Evolutionary conservation across 1,140 invertebrate genomes (phyloP).

Genomic region (Cotesia chilonis): DNA sequence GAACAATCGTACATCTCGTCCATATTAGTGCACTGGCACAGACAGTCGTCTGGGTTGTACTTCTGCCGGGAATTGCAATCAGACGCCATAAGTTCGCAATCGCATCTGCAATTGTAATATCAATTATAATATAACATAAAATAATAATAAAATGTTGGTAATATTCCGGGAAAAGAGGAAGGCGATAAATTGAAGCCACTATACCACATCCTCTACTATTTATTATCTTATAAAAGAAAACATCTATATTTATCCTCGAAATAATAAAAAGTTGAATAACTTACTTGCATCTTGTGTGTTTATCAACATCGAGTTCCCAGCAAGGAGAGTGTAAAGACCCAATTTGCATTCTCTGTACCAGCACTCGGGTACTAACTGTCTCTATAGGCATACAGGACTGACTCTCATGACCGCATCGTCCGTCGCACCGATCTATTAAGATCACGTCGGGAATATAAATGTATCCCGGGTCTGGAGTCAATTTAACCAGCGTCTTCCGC

Average conservation of each 20-base stretch:
- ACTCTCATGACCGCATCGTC: slow-evolving; percentile 28
- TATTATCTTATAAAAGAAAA: no score
- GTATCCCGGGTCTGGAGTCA: slow-evolving; percentile 31
- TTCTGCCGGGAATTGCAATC: slow-evolving; percentile 38
- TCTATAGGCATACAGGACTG: slow-evolving; percentile 33
- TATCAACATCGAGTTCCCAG: slow-evolving; percentile 31
- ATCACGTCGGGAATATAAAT: slow-evolving; percentile 35
- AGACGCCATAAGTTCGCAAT: slow-evolving; percentile 31
- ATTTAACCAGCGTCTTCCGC: slow-evolving; percentile 30
- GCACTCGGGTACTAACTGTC: neutral
- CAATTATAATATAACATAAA: no score
- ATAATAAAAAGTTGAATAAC: neutral
- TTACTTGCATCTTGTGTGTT: slow-evolving; percentile 42
- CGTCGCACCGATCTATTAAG: slow-evolving; percentile 35
- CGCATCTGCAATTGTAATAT: slow-evolving; percentile 29
- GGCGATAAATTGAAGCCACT: no score
- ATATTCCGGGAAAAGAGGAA: neutral
- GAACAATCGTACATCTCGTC: slow-evolving; percentile 13
- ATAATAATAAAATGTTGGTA: neutral
- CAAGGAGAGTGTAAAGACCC: slow-evolving; percentile 6
- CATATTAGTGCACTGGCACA: slow-evolving; percentile 37
- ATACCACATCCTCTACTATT: neutral
- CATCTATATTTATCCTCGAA: no score
- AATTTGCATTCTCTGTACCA: slow-evolving; percentile 13
- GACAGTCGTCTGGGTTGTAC: slow-evolving; percentile 33